Conservation (phyloP, 2,888 invertebrate genomes). For the Drosophila niveifrons region DNA sequence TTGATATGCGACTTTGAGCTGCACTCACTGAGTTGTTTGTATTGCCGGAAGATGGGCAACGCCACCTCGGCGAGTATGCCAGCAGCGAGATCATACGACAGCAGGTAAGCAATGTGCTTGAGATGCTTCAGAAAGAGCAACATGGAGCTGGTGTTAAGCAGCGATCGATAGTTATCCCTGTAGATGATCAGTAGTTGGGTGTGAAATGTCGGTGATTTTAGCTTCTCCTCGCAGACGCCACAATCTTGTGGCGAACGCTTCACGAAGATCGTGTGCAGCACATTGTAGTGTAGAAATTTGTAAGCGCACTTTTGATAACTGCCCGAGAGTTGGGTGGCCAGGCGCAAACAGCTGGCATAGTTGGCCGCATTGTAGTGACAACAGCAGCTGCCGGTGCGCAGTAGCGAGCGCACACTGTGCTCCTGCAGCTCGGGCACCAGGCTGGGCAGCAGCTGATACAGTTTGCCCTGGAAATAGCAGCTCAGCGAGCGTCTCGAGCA, state of each 20-base stretch:
- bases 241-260: constrained; percentile 63
- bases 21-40: constrained; percentile 63
- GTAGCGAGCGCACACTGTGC: constrained; percentile 75
- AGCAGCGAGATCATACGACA: constrained; percentile 80
- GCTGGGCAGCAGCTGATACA: constrained; percentile 75
- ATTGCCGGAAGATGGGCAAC: constrained; percentile 82
- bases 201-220: constrained; percentile 80
- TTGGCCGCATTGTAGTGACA: constrained; percentile 81
- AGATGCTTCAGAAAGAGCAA: constrained; percentile 82
- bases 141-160: constrained; percentile 59
- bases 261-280: constrained; percentile 79
- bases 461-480: constrained; percentile 83
- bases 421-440: constrained; percentile 74
- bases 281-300: constrained; percentile 80
- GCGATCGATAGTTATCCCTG: constrained; percentile 54
- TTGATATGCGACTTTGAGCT: neutral
- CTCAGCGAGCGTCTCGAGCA: constrained; percentile 70
- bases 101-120: constrained; percentile 81
- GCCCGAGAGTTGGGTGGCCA: constrained; percentile 61
- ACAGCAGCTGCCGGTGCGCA: constrained; percentile 83
- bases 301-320: constrained; percentile 80
- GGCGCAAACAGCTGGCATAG: constrained; percentile 71
- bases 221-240: constrained; percentile 79
- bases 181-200: constrained; percentile 74
- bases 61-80: constrained; percentile 83